A percentile compares a stretch with the other conserved stretches of the same genome.
phyloP scores from a whole-genome alignment of 2,113 vertebrate species.

The Tretioscincus oriximinensis region DNA sequence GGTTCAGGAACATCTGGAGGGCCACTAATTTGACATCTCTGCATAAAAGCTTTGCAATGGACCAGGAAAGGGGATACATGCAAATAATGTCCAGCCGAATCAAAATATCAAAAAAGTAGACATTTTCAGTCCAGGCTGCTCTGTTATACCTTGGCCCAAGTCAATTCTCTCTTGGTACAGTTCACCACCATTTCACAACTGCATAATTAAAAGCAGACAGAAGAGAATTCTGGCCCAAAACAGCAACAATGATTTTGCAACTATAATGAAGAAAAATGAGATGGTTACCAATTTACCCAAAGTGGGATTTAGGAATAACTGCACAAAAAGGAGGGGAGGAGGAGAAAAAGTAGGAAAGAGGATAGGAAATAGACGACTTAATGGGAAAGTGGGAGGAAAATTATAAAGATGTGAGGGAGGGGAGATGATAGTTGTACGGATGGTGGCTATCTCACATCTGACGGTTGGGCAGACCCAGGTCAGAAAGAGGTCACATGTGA shows the following conservation, averaged over 20 bases:
- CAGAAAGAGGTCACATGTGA: too few species aligned
- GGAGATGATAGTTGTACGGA: too few species aligned
- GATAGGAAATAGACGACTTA: background rate
- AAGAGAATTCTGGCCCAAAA: background rate
- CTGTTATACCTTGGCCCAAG: background rate
- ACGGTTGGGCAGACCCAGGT: too few species aligned
- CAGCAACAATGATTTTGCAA: background rate
- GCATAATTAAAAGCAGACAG: background rate
- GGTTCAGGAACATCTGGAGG: too few species aligned
- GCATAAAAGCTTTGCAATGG: too few species aligned
- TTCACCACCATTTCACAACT: background rate
- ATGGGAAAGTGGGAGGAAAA: background rate
- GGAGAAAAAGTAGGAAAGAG: background rate
- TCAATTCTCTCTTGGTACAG: background rate
- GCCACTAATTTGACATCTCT: too few species aligned
- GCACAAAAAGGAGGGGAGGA: background rate
- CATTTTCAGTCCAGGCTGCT: background rate
- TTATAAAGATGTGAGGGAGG: background rate
- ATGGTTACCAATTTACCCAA: background rate
- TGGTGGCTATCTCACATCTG: too few species aligned
- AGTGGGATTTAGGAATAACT: background rate
- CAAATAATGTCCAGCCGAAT: background rate
- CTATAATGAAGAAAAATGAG: background rate
- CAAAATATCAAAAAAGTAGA: background rate
- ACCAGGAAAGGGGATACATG: too few species aligned